phyloP scores from a whole-genome alignment of 2,797 vertebrate species.

The Microctenopoma stevenorrisi region DNA sequence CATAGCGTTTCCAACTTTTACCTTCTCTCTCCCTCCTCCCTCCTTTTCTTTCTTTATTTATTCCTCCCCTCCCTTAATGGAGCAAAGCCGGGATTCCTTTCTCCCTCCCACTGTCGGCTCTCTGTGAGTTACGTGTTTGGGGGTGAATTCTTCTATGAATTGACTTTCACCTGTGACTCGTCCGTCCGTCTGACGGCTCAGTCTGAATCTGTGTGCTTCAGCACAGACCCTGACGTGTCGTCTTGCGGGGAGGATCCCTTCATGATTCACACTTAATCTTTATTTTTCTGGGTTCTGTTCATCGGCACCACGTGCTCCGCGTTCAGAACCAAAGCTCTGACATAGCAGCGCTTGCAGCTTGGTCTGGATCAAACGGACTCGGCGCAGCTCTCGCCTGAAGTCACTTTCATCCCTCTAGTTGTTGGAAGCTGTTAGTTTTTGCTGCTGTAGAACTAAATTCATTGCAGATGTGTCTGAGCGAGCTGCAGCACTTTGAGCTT shows the following conservation, averaged over 20 bases:
- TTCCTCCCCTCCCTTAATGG: slow-evolving; percentile 27
- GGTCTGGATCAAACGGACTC: too few species aligned
- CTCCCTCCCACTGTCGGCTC: slow-evolving; percentile 2
- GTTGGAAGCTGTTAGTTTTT: too few species aligned
- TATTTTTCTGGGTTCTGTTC: not conserved
- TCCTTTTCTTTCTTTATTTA: slow-evolving; percentile 17
- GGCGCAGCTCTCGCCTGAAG: too few species aligned
- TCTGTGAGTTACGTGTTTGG: too few species aligned
- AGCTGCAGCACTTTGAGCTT: too few species aligned
- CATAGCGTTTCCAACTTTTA: slow-evolving; percentile 64
- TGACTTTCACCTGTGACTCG: slow-evolving; percentile 28
- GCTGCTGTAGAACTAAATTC: too few species aligned
- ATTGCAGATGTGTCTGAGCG: too few species aligned
- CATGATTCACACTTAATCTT: not conserved
- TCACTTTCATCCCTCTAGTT: too few species aligned
- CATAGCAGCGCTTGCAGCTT: too few species aligned
- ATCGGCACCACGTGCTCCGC: too few species aligned
- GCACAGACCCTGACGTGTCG: slow-evolving; percentile 20
- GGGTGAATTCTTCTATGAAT: too few species aligned
- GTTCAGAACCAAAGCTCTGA: too few species aligned
- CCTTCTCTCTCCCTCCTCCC: slow-evolving; percentile 45
- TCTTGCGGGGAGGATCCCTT: not conserved
- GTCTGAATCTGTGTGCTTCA: slow-evolving; percentile 36
- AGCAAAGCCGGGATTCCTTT: slow-evolving; percentile 49
- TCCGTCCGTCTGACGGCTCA: slow-evolving; percentile 50